A percentile compares a stretch with the other conserved stretches of the same genome.
phyloP scores from a whole-genome alignment of 2,888 invertebrate species.

The Pseudanteris insignis region DNA sequence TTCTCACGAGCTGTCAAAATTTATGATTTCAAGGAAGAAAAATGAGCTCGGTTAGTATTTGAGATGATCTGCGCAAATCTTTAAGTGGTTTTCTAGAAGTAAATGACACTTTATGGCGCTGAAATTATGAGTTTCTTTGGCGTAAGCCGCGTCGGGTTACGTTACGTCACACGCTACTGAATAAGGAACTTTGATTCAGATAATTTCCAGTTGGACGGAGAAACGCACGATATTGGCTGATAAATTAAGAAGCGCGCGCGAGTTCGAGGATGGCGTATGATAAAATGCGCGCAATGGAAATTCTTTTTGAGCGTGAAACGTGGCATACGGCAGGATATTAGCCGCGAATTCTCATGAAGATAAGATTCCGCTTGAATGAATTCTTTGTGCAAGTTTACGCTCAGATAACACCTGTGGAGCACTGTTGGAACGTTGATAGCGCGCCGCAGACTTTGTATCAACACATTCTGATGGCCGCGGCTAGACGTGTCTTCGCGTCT shows the following conservation, averaged over 20 bases:
- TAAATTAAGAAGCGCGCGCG: slow-evolving; percentile 12
- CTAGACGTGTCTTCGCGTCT: slow-evolving; percentile 12
- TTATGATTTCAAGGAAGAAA: too few relatives aligned
- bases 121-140: slow-evolving; percentile 20
- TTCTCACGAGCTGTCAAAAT: too few relatives aligned
- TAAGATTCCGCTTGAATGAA: slow-evolving; percentile 13
- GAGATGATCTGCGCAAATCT: slow-evolving; percentile 16
- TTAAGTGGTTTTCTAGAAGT: slow-evolving; percentile 13
- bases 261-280: slow-evolving; percentile 3
- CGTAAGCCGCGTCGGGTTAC: slow-evolving; percentile 12
- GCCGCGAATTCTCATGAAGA: slow-evolving; percentile 7
- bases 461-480: slow-evolving; percentile 16
- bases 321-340: neutral
- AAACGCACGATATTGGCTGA: slow-evolving; percentile 15
- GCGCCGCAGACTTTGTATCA: slow-evolving; percentile 5
- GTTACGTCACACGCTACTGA: slow-evolving; percentile 5
- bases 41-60: too few relatives aligned
- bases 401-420: slow-evolving; percentile 33
- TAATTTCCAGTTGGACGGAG: slow-evolving; percentile 2
- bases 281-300: neutral
- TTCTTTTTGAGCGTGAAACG: neutral
- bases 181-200: slow-evolving; percentile 6
- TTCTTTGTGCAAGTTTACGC: slow-evolving; percentile 18
- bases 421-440: slow-evolving; percentile 13
- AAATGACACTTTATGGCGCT: slow-evolving; percentile 33